These are phyloP conservation scores for Metalampra italica DNA, from an alignment of 2,888 invertebrate genomes.

Conservation along the genomic window DNA sequence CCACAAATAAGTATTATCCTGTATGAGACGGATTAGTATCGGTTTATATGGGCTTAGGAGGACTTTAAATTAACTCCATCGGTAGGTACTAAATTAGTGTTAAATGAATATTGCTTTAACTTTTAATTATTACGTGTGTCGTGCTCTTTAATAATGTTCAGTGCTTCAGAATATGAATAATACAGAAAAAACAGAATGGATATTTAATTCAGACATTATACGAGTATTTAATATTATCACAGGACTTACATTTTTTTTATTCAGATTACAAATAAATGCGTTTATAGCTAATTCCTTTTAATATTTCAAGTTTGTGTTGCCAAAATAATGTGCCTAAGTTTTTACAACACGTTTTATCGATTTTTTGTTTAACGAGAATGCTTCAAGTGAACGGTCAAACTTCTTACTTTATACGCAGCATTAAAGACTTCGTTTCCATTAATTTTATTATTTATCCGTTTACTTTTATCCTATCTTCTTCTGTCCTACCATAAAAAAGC, in stretches of 20 bases:
- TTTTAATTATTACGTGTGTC: too few species aligned
- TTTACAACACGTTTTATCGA: slow-evolving; percentile 2
- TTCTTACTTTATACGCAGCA: neutral
- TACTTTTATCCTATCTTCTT: neutral
- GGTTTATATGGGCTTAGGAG: slow-evolving; percentile 19
- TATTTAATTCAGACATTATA: neutral
- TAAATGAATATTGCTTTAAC: too few species aligned
- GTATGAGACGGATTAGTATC: slow-evolving; percentile 25
- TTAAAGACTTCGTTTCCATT: neutral
- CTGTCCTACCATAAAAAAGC: slow-evolving; percentile 3
- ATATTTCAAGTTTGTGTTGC: too few species aligned
- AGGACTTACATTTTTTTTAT: too few species aligned
- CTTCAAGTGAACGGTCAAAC: neutral
- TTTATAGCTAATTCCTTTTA: too few species aligned
- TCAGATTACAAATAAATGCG: too few species aligned
- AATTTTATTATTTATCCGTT: neutral
- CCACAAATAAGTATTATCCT: slow-evolving; percentile 15
- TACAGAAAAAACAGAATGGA: neutral
- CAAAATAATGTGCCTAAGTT: neutral
- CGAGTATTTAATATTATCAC: too few species aligned
- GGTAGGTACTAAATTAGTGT: neutral
- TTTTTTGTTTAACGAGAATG: neutral
- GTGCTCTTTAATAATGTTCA: too few species aligned
- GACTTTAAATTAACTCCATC: slow-evolving; percentile 6
- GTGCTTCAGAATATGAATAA: too few species aligned